Evolutionary conservation across 2,888 invertebrate species (phyloP).

Genomic region (Latrodectus elegans): DNA sequence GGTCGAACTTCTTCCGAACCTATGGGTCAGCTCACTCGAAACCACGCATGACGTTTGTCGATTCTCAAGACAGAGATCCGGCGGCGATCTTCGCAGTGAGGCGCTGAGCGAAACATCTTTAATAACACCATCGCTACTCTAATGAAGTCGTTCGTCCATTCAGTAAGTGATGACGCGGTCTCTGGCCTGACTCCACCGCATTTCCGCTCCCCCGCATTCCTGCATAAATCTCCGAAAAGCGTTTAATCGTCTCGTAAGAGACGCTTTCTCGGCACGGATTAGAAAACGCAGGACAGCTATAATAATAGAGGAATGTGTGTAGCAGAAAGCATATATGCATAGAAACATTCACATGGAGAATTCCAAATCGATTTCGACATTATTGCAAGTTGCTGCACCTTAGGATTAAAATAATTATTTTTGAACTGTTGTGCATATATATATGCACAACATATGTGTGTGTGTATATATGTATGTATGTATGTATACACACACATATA

Average conservation of each 20-base stretch:
- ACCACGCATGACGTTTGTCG: too few species aligned
- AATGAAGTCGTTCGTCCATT: background rate
- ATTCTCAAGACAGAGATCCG: background rate
- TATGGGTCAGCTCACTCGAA: too few species aligned
- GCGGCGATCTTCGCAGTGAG: background rate
- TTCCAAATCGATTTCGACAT: too few species aligned
- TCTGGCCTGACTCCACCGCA: background rate
- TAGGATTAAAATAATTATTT: too few species aligned
- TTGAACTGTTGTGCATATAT: too few species aligned
- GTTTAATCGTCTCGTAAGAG: background rate
- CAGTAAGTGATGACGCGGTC: background rate
- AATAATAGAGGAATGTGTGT: too few species aligned
- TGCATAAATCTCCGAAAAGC: background rate
- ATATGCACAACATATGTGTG: too few species aligned
- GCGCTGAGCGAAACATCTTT: background rate
- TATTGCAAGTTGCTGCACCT: too few species aligned
- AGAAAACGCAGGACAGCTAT: background rate
- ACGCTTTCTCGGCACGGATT: background rate
- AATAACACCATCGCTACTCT: background rate
- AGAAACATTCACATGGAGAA: too few species aligned
- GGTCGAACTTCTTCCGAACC: too few species aligned
- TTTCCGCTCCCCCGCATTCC: conserved; percentile 2
- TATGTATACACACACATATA: background rate
- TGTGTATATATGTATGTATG: too few species aligned
- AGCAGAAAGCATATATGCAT: too few species aligned